phyloP scores from a whole-genome alignment of 2,113 vertebrate genomes.

The Vulpes lagopus region DNA sequence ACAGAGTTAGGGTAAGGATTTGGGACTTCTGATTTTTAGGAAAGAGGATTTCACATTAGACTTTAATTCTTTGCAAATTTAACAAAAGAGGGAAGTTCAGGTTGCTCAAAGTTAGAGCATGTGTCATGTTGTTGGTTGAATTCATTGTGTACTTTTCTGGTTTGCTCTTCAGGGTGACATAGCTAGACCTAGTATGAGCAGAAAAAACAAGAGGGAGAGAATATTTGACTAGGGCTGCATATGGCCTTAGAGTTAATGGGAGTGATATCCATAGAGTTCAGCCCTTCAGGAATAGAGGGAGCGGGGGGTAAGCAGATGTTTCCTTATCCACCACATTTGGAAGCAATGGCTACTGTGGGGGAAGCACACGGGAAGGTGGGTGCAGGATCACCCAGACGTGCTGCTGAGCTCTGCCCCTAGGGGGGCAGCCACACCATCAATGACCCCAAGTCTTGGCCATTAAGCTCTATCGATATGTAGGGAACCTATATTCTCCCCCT shows the following conservation, averaged over 20 bases:
- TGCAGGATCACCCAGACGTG: background rate
- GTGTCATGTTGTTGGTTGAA: background rate
- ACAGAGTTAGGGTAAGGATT: background rate
- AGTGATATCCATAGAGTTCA: background rate
- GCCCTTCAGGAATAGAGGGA: background rate
- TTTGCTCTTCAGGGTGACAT: background rate
- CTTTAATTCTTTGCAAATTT: background rate
- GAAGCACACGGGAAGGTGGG: background rate
- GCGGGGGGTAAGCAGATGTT: background rate
- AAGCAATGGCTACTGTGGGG: background rate
- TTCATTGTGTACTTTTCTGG: background rate
- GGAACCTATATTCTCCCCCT: background rate
- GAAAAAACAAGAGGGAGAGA: background rate
- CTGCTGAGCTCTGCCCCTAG: background rate
- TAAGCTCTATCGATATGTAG: background rate
- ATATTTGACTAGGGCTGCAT: background rate
- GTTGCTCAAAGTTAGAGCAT: background rate
- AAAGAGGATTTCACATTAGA: background rate
- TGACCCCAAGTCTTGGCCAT: background rate
- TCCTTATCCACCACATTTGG: background rate
- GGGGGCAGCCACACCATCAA: background rate
- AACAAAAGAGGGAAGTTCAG: background rate
- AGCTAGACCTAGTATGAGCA: background rate
- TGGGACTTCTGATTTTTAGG: background rate
- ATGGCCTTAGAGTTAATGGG: background rate